Evolutionary conservation across 2,888 invertebrate species (phyloP).

Genomic region (Tetragonula carbonaria): DNA sequence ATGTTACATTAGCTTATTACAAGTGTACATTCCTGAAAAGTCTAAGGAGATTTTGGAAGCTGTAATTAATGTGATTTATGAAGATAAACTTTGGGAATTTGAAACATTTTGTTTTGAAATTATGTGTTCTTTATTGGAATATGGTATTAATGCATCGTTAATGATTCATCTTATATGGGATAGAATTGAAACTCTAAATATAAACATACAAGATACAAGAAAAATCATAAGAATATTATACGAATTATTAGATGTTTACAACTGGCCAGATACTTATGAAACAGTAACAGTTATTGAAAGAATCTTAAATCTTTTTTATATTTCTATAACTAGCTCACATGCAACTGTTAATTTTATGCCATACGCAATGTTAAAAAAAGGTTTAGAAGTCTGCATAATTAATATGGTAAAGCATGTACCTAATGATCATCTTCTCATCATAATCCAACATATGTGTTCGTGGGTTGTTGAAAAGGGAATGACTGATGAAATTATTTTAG

Average conservation of each 20-base stretch:
- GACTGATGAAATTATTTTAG: constrained; percentile 84
- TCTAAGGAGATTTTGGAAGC: constrained; percentile 79
- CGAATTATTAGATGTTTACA: constrained; percentile 84
- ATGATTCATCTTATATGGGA: constrained; percentile 72
- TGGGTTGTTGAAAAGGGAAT: constrained; percentile 84
- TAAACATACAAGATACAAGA: constrained; percentile 82
- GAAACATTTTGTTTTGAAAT: constrained; percentile 82
- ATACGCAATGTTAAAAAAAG: constrained; percentile 84
- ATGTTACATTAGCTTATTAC: constrained; percentile 73
- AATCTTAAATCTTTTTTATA: constrained; percentile 85
- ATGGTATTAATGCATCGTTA: constrained; percentile 64
- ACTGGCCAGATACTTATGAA: constrained; percentile 84
- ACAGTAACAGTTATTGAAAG: constrained; percentile 84
- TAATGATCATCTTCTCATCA: constrained; percentile 84
- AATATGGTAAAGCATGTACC: constrained; percentile 85
- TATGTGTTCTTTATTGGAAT: constrained; percentile 75
- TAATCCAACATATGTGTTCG: constrained; percentile 85
- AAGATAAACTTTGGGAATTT: constrained; percentile 83
- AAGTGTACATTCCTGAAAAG: constrained; percentile 73
- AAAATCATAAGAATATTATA: constrained; percentile 85
- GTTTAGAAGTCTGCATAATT: constrained; percentile 86
- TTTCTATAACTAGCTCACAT: constrained; percentile 79
- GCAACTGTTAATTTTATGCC: constrained; percentile 68
- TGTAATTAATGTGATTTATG: constrained; percentile 81
- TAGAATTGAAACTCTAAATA: constrained; percentile 69